A percentile compares a stretch with the other conserved stretches of the same genome.
Conservation (phyloP, 2,888 invertebrate species). For the Cartodere bifasciata region DNA sequence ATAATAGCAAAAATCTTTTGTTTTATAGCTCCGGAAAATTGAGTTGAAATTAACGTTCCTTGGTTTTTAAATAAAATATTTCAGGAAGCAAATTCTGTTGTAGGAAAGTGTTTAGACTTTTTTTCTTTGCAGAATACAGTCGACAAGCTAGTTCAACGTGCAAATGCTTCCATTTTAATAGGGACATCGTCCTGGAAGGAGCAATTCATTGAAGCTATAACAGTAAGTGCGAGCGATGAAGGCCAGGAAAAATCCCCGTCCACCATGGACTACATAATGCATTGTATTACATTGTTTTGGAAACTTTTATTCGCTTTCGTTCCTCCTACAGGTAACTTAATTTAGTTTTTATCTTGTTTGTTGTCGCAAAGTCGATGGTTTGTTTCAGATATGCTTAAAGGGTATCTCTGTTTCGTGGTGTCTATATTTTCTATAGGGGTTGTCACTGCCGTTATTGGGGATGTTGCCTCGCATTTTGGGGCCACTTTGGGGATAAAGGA, state of each 20-base stretch:
- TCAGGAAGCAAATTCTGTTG: too few species aligned
- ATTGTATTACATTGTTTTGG: conserved; percentile 95
- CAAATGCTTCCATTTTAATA: conserved; percentile 85
- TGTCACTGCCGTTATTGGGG: conserved; percentile 93
- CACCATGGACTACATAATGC: conserved; percentile 87
- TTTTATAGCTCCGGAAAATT: too few species aligned
- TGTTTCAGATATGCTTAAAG: conserved; percentile 73
- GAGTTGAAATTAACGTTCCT: too few species aligned
- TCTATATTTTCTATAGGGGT: conserved; percentile 88
- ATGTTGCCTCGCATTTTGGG: conserved; percentile 94
- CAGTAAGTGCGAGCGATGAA: conserved; percentile 76
- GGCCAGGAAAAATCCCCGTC: conserved; percentile 62
- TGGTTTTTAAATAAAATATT: too few species aligned
- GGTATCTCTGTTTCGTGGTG: conserved; percentile 88
- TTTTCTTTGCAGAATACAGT: conserved; percentile 72
- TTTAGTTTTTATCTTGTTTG: conserved; percentile 6
- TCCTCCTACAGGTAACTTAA: conserved; percentile 80
- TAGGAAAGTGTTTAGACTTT: too few species aligned
- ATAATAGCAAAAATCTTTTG: too few species aligned
- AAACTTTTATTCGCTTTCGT: conserved; percentile 95
- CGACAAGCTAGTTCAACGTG: conserved; percentile 94
- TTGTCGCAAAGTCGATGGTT: too few species aligned
- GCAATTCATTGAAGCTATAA: conserved; percentile 93
- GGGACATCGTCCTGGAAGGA: conserved; percentile 99
- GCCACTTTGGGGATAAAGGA: conserved; percentile 95